Evolutionary conservation across 1,140 invertebrate species (phyloP), one percentile per base, ranked within the genome.

Genomic region (Tachypleus tridentatus): DNA sequence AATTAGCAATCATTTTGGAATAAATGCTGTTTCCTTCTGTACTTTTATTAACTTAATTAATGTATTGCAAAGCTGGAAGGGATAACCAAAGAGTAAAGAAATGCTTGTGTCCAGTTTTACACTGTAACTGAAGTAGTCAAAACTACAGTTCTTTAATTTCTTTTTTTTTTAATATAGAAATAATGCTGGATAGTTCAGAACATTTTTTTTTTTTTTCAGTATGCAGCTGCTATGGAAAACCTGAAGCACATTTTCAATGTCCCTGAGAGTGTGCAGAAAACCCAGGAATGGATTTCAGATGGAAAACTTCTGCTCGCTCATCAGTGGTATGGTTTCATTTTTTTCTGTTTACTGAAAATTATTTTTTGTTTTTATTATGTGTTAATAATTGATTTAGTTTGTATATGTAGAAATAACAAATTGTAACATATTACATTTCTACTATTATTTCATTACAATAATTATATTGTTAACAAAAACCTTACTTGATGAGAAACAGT

Each of bases 241-340:
- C 79, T 99, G 4, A 98, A 97, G 75, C 93, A 98, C 74, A 96
- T 99, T 64, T 97, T 98, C 72, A 97, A 93, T 58, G 93, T 99
- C 0, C 93, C 93, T 8, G 93, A 97, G 74, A 97, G 90, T 79
- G 91, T 99, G 3, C 87, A 91, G 63, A 94, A 93, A 78, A 97
- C 95, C 0, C 88, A 93, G 72, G 86, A 90, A 61, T 88, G 89
- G 80, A 98, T 99, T 66, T 87, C 86, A 69, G 94, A 99, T 70
- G 93, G 94, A 60, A 96, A 98, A 77, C 78, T 98, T 8, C 76
- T 99, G 1, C 87, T 93, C 77, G 93, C 96, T 8, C 95, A 98
- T 80, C 87, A 97, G 81, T 74, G 75, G 64, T 65, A 64, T 51
- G 49, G 48, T 29, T 62, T 57, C 56, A 3, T 50, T 8, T 5